Evolutionary conservation across 92 coral and sea anemone species (phyloP).

Genomic region (Palythoa caribaeorum): DNA sequence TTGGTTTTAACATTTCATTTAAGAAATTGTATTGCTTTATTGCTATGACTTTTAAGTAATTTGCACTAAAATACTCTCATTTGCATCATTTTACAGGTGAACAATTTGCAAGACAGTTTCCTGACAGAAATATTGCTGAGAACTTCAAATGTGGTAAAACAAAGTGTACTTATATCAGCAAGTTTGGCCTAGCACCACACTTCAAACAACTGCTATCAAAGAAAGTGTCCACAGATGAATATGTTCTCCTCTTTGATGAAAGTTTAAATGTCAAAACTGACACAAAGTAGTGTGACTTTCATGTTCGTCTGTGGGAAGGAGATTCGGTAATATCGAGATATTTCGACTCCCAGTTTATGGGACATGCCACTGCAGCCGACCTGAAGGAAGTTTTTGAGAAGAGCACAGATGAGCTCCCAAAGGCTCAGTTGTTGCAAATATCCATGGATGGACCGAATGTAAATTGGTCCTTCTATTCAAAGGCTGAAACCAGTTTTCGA

Average conservation of each 20-base stretch:
- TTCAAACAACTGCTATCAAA: conserved; percentile 50
- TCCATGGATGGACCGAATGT: conserved; percentile 25
- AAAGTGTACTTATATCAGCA: conserved; percentile 43
- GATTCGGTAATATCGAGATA: conserved; percentile 22
- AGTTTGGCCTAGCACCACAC: conserved; percentile 40
- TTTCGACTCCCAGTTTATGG: conserved; percentile 53
- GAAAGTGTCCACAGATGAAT: conserved; percentile 50
- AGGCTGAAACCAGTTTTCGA: conserved; percentile 13
- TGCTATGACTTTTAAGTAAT: too few relatives aligned
- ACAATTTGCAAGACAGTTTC: conserved; percentile 38
- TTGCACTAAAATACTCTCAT: conserved; percentile 21
- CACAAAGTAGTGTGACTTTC: conserved; percentile 38
- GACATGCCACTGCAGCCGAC: conserved; percentile 50
- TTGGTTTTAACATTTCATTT: background rate
- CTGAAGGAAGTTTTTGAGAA: conserved; percentile 35
- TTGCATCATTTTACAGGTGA: conserved; percentile 25
- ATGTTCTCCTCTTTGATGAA: conserved; percentile 56
- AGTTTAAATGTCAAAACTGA: conserved; percentile 52
- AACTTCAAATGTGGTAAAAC: conserved; percentile 43
- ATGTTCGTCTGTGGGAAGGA: conserved; percentile 48
- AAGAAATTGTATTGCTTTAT: too few relatives aligned
- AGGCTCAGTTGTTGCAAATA: conserved; percentile 20
- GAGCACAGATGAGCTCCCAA: conserved; percentile 38
- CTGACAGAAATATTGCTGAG: conserved; percentile 45
- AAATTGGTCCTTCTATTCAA: conserved; percentile 27